Evolutionary conservation across 2,113 vertebrate species (phyloP).

Genomic region (Prietella phreatophila): DNA sequence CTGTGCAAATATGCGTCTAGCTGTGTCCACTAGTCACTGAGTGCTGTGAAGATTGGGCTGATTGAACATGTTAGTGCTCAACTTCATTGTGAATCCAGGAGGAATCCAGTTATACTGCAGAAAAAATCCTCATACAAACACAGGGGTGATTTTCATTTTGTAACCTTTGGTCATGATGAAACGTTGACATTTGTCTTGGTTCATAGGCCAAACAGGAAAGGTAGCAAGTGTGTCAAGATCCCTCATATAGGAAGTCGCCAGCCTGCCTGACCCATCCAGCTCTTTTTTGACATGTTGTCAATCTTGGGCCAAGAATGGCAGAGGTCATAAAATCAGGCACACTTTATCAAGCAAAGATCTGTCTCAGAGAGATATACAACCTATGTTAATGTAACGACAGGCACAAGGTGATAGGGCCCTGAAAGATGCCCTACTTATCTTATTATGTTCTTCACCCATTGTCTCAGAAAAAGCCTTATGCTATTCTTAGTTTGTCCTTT

Average conservation of each 20-base stretch:
- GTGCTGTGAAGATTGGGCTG: slow-evolving; percentile 54
- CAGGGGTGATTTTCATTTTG: slow-evolving; percentile 63
- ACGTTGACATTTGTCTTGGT: slow-evolving; percentile 22
- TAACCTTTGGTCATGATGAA: slow-evolving; percentile 42
- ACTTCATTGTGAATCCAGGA: slow-evolving; percentile 50
- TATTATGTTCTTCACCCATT: slow-evolving; percentile 64
- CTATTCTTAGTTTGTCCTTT: slow-evolving; percentile 59
- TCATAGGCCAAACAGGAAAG: slow-evolving; percentile 32
- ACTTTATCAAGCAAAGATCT: slow-evolving; percentile 49
- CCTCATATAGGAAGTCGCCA: slow-evolving; percentile 33
- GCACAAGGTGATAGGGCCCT: slow-evolving; percentile 44
- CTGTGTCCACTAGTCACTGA: slow-evolving; percentile 63
- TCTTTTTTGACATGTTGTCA: slow-evolving; percentile 45
- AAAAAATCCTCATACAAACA: slow-evolving; percentile 55
- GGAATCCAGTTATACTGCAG: slow-evolving; percentile 60
- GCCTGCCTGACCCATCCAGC: background rate
- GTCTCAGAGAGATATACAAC: slow-evolving; percentile 55
- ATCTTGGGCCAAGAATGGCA: slow-evolving; percentile 13
- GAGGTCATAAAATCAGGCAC: slow-evolving; percentile 43
- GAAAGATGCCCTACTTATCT: slow-evolving; percentile 63
- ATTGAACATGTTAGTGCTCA: slow-evolving; percentile 31
- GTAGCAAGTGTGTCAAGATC: slow-evolving; percentile 12
- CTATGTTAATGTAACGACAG: slow-evolving; percentile 62
- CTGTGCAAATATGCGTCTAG: slow-evolving; percentile 68
- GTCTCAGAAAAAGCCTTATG: slow-evolving; percentile 64